phyloP scores from a whole-genome alignment of 2,888 invertebrate species.

The Leucozona laternaria region DNA sequence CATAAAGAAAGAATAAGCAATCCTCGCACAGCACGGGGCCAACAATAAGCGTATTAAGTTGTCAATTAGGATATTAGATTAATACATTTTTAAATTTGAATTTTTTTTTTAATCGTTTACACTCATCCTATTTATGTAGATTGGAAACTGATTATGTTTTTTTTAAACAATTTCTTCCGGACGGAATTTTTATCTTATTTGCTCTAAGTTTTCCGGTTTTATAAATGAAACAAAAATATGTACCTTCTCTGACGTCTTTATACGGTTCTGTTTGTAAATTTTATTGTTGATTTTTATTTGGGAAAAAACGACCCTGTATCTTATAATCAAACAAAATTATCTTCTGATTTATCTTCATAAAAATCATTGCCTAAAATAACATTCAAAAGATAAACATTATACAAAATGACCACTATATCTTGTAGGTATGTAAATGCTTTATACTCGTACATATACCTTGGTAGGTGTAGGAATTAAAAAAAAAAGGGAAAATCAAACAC shows the following conservation, averaged over 20 bases:
- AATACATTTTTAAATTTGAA: neutral
- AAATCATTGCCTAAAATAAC: constrained; percentile 42
- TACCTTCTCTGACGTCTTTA: constrained; percentile 45
- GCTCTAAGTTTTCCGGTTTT: neutral
- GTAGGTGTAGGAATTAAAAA: constrained; percentile 4
- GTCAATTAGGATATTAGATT: constrained; percentile 38
- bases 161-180: neutral
- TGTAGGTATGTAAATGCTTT: too few species aligned
- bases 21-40: neutral
- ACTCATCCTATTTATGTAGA: neutral
- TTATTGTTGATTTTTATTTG: constrained; percentile 3
- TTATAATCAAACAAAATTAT: constrained; percentile 41
- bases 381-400: constrained; percentile 42
- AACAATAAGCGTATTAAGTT: constrained; percentile 46
- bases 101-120: neutral
- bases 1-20: constrained; percentile 36
- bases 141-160: neutral
- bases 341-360: constrained; percentile 39
- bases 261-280: neutral
- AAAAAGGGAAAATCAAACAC: constrained; percentile 60
- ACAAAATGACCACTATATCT: constrained; percentile 2
- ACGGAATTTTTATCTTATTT: neutral
- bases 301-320: constrained; percentile 24
- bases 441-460: neutral
- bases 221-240: neutral